These are phyloP conservation scores for Orestias chungarensis DNA, from an alignment of 2,797 vertebrate genomes.

Conservation along the genomic window DNA sequence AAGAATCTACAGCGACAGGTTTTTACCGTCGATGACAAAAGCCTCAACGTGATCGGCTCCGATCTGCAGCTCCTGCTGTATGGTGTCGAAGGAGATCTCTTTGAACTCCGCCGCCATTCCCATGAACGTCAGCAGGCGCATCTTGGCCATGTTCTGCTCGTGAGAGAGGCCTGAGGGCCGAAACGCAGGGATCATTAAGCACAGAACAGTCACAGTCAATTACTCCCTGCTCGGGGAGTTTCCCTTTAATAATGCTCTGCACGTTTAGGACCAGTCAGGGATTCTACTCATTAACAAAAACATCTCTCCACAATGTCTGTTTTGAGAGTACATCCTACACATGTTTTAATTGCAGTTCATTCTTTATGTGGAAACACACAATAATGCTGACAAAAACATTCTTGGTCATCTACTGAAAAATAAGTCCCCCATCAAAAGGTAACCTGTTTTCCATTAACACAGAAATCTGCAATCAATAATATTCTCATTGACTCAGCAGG, in stretches of 20 bases:
- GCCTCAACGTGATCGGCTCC: constrained; percentile 95
- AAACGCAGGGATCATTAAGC: constrained; percentile 87
- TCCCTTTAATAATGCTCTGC: constrained; percentile 64
- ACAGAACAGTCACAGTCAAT: constrained; percentile 86
- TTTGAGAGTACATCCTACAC: constrained; percentile 68
- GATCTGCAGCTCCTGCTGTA: constrained; percentile 97
- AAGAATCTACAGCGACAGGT: neutral
- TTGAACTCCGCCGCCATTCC: constrained; percentile 98
- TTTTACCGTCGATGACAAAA: constrained; percentile 95
- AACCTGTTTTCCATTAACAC: neutral
- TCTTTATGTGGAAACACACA: constrained; percentile 36
- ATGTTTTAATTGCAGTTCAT: constrained; percentile 61
- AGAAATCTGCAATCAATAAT: neutral
- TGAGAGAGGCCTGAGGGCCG: constrained; percentile 88
- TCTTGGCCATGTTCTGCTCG: constrained; percentile 97
- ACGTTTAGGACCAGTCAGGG: constrained; percentile 55
- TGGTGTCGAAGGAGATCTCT: constrained; percentile 95
- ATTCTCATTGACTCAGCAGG: neutral
- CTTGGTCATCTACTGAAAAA: constrained; percentile 41
- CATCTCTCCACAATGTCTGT: constrained; percentile 56
- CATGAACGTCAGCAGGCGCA: constrained; percentile 98
- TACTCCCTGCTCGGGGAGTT: constrained; percentile 67
- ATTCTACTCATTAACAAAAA: constrained; percentile 71
- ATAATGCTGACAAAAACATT: constrained; percentile 69
- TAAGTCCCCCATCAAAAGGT: neutral